Percentiles rank a stretch among this genome's conserved stretches.
Evolutionary conservation across 2,113 vertebrate genomes (phyloP).

Genomic region (Sylvilagus bachmani): DNA sequence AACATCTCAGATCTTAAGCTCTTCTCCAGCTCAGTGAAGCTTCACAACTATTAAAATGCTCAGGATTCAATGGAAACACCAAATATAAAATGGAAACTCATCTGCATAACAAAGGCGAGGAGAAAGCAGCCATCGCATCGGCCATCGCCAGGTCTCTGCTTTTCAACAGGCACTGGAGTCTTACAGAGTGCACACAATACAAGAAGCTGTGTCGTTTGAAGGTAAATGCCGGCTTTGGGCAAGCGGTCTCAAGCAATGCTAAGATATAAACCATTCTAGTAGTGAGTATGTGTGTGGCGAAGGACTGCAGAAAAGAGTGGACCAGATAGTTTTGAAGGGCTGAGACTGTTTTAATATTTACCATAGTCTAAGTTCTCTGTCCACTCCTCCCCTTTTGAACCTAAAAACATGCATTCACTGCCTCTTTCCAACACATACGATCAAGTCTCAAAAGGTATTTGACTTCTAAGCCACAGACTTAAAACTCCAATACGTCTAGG

Average conservation of each 20-base stretch:
- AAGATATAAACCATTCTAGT: neutral
- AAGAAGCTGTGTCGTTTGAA: neutral
- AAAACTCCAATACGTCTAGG: neutral
- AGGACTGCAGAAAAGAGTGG: neutral
- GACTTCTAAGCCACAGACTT: neutral
- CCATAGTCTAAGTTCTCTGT: neutral
- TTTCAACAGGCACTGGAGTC: neutral
- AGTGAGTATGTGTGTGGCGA: accelerated
- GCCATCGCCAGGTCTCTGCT: neutral
- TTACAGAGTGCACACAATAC: neutral
- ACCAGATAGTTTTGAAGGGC: neutral
- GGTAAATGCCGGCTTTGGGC: neutral
- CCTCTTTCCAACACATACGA: neutral
- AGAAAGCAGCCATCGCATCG: neutral
- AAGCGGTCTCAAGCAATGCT: neutral
- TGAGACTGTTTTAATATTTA: neutral
- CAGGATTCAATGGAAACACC: constrained; percentile 34
- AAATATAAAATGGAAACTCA: constrained; percentile 67
- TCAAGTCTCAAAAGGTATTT: neutral
- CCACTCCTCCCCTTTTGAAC: neutral
- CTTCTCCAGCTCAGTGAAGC: constrained; percentile 47
- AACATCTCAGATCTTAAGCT: constrained; percentile 60
- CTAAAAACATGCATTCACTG: neutral
- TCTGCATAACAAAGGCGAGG: constrained; percentile 73
- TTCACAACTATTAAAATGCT: constrained; percentile 54